Evolutionary conservation across 2,113 vertebrate genomes (phyloP).

Genomic region (Puffinus mauretanicus): DNA sequence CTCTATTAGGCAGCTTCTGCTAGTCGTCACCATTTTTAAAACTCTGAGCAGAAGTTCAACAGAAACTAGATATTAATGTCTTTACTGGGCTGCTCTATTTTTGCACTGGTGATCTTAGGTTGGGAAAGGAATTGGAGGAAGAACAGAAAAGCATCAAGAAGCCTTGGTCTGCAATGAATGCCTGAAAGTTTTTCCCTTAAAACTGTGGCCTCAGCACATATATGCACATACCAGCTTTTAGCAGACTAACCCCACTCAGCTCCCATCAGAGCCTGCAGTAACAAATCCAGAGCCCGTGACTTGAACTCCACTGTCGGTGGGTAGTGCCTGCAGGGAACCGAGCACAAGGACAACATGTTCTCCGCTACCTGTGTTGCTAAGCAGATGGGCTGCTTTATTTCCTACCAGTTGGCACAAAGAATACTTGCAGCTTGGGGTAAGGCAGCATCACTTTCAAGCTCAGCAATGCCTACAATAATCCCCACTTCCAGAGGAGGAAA

Average conservation of each 20-base stretch:
- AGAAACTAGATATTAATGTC: neutral
- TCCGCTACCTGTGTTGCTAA: neutral
- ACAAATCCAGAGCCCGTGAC: neutral
- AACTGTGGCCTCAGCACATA: neutral
- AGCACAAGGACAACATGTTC: neutral
- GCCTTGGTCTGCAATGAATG: neutral
- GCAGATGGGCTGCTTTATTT: constrained; percentile 19
- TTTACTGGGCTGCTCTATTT: neutral
- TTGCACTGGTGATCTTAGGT: neutral
- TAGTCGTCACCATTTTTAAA: neutral
- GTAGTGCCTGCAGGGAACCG: neutral
- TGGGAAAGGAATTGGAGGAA: neutral
- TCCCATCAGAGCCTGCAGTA: neutral
- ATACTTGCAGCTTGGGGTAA: neutral
- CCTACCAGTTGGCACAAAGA: neutral
- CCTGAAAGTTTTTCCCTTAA: neutral
- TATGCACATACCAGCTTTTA: neutral
- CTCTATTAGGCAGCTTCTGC: neutral
- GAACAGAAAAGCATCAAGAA: neutral
- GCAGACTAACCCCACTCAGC: neutral
- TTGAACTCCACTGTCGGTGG: neutral
- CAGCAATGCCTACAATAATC: neutral
- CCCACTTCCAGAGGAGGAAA: neutral
- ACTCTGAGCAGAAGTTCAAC: neutral
- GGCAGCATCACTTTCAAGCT: neutral